Evolutionary conservation across 2,113 vertebrate species (phyloP).

Genomic region (Puffinus mauretanicus): DNA sequence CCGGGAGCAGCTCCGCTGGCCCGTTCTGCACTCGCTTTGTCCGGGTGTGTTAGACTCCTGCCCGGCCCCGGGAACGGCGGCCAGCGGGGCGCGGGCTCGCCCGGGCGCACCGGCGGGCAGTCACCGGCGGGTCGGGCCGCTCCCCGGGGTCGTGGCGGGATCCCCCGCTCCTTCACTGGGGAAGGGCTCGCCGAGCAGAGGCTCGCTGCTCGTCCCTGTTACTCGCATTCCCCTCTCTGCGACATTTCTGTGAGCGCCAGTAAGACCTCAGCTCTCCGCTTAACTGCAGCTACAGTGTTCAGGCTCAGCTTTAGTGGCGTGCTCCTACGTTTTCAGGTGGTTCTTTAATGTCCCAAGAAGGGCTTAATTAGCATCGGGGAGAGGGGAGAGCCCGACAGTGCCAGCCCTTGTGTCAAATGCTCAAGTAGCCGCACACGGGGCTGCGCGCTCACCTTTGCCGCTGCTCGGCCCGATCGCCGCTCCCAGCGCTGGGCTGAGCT

Average conservation of each 20-base stretch:
- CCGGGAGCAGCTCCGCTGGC: background rate
- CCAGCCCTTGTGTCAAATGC: background rate
- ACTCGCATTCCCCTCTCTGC: background rate
- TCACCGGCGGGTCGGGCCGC: background rate
- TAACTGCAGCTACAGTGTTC: background rate
- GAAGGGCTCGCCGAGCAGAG: background rate
- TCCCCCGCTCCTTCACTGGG: background rate
- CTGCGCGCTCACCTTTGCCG: slow-evolving; percentile 21
- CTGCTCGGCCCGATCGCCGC: background rate
- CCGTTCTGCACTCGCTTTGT: background rate
- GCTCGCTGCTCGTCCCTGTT: background rate
- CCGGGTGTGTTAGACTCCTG: background rate
- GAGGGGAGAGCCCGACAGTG: background rate
- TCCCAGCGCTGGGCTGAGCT: background rate
- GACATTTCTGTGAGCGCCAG: background rate
- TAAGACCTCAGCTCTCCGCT: no score
- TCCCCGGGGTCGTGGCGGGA: background rate
- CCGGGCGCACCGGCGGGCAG: background rate
- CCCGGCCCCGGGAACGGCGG: background rate
- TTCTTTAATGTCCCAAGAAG: background rate
- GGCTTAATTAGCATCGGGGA: background rate
- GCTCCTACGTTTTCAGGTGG: background rate
- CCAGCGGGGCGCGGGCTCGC: background rate
- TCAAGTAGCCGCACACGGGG: background rate
- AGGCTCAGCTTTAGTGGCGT: background rate